Conservation (phyloP, 2,888 invertebrate species). For the Lithodes maja region DNA sequence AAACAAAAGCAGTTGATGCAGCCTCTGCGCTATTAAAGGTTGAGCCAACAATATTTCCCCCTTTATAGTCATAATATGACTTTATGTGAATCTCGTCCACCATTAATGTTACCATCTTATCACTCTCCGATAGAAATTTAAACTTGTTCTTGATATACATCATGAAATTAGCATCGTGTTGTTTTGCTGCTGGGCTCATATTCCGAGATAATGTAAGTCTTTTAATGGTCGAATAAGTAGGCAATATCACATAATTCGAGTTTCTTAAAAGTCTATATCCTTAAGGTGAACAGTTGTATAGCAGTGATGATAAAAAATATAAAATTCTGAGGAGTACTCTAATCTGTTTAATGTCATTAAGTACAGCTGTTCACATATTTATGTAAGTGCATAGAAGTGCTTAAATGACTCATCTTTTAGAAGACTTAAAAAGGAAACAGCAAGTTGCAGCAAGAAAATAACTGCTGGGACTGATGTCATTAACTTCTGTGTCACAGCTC, state of each 20-base stretch:
- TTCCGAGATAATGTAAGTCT: not conserved
- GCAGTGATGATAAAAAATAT: constrained; percentile 8
- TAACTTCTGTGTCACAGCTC: not conserved
- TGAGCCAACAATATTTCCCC: constrained; percentile 24
- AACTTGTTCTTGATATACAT: constrained; percentile 10
- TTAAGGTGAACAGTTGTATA: not conserved
- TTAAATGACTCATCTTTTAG: constrained; percentile 1
- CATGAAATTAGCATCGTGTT: constrained; percentile 3
- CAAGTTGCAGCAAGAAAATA: not conserved
- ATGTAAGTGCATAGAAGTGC: not conserved
- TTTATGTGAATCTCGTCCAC: constrained; percentile 21
- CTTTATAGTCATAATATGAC: constrained; percentile 19
- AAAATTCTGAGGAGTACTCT: constrained; percentile 3
- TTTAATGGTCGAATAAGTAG: constrained; percentile 1
- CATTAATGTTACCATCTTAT: constrained; percentile 19
- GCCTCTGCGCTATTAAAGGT: not conserved
- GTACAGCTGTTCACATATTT: constrained; percentile 14
- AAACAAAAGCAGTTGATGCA: not conserved
- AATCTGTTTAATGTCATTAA: constrained; percentile 11
- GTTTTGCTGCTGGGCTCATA: not conserved
- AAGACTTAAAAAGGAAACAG: not conserved
- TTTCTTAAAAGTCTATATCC: constrained; percentile 32
- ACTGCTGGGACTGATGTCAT: not conserved
- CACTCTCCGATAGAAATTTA: not conserved
- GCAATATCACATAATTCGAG: not conserved